Evolutionary conservation across 2,888 invertebrate genomes (phyloP).

Genomic region (Cryptosula pallasiana): DNA sequence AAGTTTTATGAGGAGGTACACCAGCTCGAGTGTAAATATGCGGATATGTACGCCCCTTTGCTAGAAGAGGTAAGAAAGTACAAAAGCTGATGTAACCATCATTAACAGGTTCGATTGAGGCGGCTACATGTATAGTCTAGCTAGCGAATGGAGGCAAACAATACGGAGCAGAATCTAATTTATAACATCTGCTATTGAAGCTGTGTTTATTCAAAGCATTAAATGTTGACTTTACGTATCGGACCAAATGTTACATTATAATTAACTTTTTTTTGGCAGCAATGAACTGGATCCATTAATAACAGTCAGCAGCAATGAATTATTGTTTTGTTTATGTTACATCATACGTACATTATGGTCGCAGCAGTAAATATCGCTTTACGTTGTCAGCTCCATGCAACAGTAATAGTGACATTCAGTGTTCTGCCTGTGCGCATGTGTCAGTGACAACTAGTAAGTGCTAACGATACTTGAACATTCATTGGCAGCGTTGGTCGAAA

Average conservation of each 20-base stretch:
- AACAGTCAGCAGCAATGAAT: no score
- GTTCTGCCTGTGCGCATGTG: no score
- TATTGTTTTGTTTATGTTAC: not conserved
- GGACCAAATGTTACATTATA: not conserved
- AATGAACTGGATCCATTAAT: slow-evolving; percentile 16
- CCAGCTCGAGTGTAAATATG: slow-evolving; percentile 83
- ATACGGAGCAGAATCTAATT: not conserved
- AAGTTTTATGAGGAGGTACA: slow-evolving; percentile 92
- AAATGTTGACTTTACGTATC: not conserved
- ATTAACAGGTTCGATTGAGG: not conserved
- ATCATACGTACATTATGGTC: no score
- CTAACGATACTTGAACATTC: no score
- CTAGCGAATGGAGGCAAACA: not conserved
- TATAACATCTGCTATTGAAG: not conserved
- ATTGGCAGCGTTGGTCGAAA: no score
- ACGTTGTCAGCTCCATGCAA: no score
- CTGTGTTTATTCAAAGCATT: not conserved
- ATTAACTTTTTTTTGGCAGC: slow-evolving; percentile 19
- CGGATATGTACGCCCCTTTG: slow-evolving; percentile 69
- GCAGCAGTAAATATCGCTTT: no score
- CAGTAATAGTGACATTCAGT: no score
- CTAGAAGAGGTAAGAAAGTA: slow-evolving; percentile 66
- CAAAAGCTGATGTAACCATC: not conserved
- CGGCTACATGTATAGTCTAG: not conserved
- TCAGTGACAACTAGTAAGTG: no score